These are phyloP conservation scores for Xanthia icteritia DNA, from an alignment of 2,888 invertebrate genomes.

Conservation along the genomic window DNA sequence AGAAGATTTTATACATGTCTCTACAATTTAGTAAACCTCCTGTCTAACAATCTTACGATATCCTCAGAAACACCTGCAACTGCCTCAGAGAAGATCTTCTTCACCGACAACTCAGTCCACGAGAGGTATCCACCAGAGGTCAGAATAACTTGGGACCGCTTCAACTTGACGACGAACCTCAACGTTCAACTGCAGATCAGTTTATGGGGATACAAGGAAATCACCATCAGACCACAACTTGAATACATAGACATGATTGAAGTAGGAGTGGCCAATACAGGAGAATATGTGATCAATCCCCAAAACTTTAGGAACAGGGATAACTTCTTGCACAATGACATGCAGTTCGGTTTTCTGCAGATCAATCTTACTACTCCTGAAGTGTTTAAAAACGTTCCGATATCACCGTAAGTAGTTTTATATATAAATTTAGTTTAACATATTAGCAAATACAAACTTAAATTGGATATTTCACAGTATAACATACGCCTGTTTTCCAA, in stretches of 20 bases:
- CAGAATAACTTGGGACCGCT: slow-evolving; percentile 95
- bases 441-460: not conserved
- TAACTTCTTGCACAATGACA: slow-evolving; percentile 92
- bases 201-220: slow-evolving; percentile 97
- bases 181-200: slow-evolving; percentile 95
- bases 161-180: slow-evolving; percentile 95
- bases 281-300: slow-evolving; percentile 93
- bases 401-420: slow-evolving; percentile 93
- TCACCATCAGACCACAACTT: slow-evolving; percentile 94
- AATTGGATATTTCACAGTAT: not conserved
- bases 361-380: slow-evolving; percentile 96
- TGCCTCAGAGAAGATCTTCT: slow-evolving; percentile 96
- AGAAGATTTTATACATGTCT: not conserved
- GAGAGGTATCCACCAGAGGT: slow-evolving; percentile 93
- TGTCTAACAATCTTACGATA: slow-evolving; percentile 3
- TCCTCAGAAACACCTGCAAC: slow-evolving; percentile 95
- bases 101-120: slow-evolving; percentile 93
- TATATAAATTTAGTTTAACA: not conserved
- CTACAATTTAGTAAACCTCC: not conserved
- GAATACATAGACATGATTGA: slow-evolving; percentile 95
- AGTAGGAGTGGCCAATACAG: slow-evolving; percentile 92
- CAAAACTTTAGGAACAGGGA: slow-evolving; percentile 93
- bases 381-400: slow-evolving; percentile 91
- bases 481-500: not conserved
- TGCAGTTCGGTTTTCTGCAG: slow-evolving; percentile 96